Evolutionary conservation across 2,888 invertebrate species (phyloP).

Genomic region (Pristionchus fissidentatus): DNA sequence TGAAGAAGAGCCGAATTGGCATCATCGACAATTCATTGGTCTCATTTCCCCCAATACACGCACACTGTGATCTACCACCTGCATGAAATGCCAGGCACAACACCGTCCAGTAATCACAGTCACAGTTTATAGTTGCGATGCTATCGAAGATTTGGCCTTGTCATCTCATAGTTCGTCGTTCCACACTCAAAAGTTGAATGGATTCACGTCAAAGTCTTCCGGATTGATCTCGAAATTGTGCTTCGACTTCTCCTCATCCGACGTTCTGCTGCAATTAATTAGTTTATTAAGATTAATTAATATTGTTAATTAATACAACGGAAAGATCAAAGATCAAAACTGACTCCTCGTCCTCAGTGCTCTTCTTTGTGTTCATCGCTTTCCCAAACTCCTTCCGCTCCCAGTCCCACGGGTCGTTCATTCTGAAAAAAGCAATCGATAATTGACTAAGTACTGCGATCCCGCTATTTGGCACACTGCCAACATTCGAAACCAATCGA

Average conservation of each 20-base stretch:
- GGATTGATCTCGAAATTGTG: conserved; percentile 14
- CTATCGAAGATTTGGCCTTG: neutral
- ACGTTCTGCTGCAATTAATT: neutral
- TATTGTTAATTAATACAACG: neutral
- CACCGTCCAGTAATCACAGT: no score
- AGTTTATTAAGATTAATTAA: neutral
- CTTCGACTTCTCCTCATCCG: conserved; percentile 10
- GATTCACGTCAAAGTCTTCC: conserved; percentile 32
- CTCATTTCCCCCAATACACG: no score
- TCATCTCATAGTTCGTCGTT: neutral
- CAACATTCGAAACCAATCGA: neutral
- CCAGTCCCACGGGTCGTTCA: conserved; percentile 45
- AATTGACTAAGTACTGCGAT: neutral
- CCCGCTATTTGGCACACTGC: neutral
- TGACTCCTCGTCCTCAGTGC: neutral
- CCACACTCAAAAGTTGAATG: conserved; percentile 41
- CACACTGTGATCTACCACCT: no score
- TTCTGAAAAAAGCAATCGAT: neutral
- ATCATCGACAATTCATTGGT: no score
- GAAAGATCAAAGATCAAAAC: neutral
- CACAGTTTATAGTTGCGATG: conserved; percentile 31
- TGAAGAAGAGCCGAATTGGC: no score
- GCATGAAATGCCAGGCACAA: no score
- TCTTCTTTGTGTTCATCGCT: neutral
- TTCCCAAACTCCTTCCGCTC: conserved; percentile 27